Conservation (phyloP, 2,888 invertebrate species). For the Tinea trinotella region DNA sequence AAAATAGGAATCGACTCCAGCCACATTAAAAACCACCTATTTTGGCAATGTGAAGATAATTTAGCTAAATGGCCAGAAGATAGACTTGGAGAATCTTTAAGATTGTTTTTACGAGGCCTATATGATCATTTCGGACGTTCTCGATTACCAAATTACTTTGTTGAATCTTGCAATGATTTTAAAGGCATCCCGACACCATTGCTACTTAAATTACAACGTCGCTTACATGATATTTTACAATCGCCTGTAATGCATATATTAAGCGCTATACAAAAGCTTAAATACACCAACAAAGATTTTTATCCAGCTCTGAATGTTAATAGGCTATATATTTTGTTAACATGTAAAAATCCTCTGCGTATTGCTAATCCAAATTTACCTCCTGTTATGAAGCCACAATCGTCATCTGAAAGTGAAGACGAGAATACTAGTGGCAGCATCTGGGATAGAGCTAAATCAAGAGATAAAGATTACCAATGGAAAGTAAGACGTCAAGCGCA, state of each 20-base stretch:
- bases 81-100: constrained; percentile 77
- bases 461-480: constrained; percentile 66
- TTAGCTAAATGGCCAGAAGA: constrained; percentile 82
- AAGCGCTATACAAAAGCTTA: constrained; percentile 77
- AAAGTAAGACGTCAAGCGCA: constrained; percentile 49
- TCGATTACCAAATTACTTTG: constrained; percentile 80
- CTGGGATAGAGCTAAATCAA: constrained; percentile 63
- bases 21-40: constrained; percentile 81
- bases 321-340: constrained; percentile 72
- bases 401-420: constrained; percentile 55
- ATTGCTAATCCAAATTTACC: constrained; percentile 59
- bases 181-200: constrained; percentile 77
- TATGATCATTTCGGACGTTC: constrained; percentile 74
- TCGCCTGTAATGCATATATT: constrained; percentile 81
- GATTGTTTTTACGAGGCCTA: constrained; percentile 75
- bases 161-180: constrained; percentile 80
- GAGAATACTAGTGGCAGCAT: constrained; percentile 34
- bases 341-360: constrained; percentile 65
- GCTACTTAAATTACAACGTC: constrained; percentile 75
- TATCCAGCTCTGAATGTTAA: constrained; percentile 76
- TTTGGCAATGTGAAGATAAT: constrained; percentile 84
- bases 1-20: constrained; percentile 77
- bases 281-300: constrained; percentile 72
- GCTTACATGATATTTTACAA: constrained; percentile 77
- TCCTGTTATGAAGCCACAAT: constrained; percentile 28